phyloP scores from a whole-genome alignment of 2,113 vertebrate genomes.

The Mohoua ochrocephala region DNA sequence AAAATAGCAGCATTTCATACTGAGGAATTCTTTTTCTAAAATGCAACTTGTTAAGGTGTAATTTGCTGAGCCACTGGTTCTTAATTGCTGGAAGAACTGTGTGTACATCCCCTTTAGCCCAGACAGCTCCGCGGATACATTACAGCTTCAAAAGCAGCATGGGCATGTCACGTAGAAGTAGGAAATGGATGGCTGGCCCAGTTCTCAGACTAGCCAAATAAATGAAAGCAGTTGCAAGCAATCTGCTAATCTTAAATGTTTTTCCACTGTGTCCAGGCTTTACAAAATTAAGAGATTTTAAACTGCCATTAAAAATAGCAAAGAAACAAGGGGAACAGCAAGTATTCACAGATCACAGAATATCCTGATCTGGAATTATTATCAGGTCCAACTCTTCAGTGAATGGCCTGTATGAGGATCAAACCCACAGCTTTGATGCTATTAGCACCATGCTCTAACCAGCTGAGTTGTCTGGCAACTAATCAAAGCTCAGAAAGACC shows the following conservation, averaged over 20 bases:
- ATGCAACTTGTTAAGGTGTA: neutral
- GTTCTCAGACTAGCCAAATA: neutral
- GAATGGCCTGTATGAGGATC: neutral
- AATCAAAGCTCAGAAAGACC: neutral
- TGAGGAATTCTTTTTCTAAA: neutral
- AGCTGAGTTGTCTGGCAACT: neutral
- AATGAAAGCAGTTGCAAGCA: neutral
- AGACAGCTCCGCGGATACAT: neutral
- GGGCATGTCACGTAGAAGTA: neutral
- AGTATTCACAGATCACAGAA: neutral
- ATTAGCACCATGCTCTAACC: neutral
- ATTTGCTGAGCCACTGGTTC: neutral
- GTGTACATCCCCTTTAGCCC: neutral
- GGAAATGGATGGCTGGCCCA: neutral
- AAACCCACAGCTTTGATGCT: neutral
- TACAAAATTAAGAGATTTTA: neutral
- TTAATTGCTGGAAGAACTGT: neutral
- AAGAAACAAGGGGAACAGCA: neutral
- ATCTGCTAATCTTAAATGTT: neutral
- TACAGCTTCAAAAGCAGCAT: neutral
- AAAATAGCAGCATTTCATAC: neutral
- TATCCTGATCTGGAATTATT: neutral
- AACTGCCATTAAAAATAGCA: neutral
- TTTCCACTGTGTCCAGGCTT: neutral
- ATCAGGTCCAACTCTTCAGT: neutral